Evolutionary conservation across 2,888 invertebrate species (phyloP).

Genomic region (Lacanobia oleracea): DNA sequence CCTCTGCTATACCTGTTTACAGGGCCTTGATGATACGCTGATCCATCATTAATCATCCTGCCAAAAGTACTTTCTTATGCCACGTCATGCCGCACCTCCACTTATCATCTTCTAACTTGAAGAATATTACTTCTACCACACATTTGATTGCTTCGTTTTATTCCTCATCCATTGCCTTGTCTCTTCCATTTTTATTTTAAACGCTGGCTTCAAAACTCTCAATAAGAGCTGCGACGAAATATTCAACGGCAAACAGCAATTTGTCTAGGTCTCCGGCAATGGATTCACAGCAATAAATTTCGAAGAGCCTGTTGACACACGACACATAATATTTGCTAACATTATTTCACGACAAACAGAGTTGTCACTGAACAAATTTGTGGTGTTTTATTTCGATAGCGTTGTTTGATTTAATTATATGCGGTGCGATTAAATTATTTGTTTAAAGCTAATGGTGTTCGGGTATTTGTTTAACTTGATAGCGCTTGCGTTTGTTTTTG

Average conservation of each 20-base stretch:
- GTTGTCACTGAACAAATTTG: slow-evolving; percentile 85
- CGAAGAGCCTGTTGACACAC: slow-evolving; percentile 77
- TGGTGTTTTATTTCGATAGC: slow-evolving; percentile 83
- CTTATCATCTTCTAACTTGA: slow-evolving; percentile 52
- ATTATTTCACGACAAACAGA: slow-evolving; percentile 83
- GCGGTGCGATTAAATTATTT: slow-evolving; percentile 82
- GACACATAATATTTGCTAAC: slow-evolving; percentile 83
- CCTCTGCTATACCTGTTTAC: slow-evolving; percentile 72
- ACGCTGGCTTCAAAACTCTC: slow-evolving; percentile 31
- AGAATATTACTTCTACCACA: slow-evolving; percentile 36
- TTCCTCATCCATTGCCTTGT: slow-evolving; percentile 52
- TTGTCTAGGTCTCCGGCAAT: slow-evolving; percentile 63
- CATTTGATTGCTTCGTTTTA: slow-evolving; percentile 20
- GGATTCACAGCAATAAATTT: slow-evolving; percentile 83
- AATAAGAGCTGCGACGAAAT: slow-evolving; percentile 16
- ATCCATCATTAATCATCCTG: slow-evolving; percentile 79
- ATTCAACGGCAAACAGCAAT: slow-evolving; percentile 42
- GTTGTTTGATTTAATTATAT: slow-evolving; percentile 83
- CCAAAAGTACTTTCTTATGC: slow-evolving; percentile 75
- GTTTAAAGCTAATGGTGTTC: slow-evolving; percentile 75
- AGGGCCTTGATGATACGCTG: slow-evolving; percentile 77
- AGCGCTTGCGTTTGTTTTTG: slow-evolving; percentile 72
- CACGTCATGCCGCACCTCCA: slow-evolving; percentile 66
- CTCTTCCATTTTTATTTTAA: slow-evolving; percentile 25
- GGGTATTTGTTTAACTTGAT: slow-evolving; percentile 73